Conservation (phyloP, 2,888 invertebrate species). For the Rhingia campestris region DNA sequence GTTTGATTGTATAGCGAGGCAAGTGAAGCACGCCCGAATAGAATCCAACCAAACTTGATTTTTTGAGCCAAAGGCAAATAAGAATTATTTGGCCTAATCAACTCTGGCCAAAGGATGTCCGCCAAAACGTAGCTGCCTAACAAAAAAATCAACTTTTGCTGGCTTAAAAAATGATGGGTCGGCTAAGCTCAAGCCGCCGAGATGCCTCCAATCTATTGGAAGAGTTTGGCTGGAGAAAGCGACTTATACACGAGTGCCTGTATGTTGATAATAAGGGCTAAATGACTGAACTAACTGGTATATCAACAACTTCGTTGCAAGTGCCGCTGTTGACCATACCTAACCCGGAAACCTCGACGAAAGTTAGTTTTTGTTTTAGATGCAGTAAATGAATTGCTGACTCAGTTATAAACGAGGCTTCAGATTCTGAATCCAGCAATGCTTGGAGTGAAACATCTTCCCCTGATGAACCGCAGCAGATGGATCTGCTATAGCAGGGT, state of each 20-base stretch:
- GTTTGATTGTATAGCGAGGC: background rate
- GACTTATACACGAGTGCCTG: constrained; percentile 17
- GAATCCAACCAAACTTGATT: no score
- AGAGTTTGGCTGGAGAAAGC: constrained; percentile 17
- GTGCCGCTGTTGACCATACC: constrained; percentile 26
- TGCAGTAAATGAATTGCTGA: no score
- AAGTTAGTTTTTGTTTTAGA: background rate
- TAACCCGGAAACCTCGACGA: constrained; percentile 23
- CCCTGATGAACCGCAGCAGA: no score
- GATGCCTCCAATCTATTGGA: constrained; percentile 14
- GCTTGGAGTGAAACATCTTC: constrained; percentile 3
- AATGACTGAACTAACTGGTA: background rate
- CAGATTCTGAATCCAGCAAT: no score
- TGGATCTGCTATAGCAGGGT: background rate
- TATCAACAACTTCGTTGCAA: constrained; percentile 13
- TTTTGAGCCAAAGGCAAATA: constrained; percentile 4
- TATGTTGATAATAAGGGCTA: background rate
- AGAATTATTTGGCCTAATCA: background rate
- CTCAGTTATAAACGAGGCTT: no score
- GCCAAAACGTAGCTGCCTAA: constrained; percentile 4
- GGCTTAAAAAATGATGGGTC: no score
- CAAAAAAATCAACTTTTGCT: constrained; percentile 5
- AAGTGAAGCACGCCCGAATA: no score
- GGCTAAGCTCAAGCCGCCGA: no score
- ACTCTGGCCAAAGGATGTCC: constrained; percentile 5